These are phyloP conservation scores for Semicossyphus pulcher DNA, from an alignment of 2,113 vertebrate genomes.

Conservation along the genomic window DNA sequence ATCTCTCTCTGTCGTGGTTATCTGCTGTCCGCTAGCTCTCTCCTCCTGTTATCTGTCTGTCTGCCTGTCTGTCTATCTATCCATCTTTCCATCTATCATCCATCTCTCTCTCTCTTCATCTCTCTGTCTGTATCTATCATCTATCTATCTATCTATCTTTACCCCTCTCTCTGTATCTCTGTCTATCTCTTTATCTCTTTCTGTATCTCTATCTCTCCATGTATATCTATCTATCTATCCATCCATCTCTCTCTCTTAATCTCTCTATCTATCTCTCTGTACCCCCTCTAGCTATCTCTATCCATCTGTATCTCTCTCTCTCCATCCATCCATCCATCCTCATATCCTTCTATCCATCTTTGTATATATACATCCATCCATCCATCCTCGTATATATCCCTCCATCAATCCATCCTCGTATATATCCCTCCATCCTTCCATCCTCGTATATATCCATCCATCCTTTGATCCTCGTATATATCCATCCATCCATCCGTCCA, in stretches of 20 bases:
- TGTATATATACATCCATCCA: neutral
- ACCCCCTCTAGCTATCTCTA: neutral
- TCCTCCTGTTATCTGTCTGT: constrained; percentile 7
- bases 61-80: constrained; percentile 2
- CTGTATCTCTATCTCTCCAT: too few species aligned
- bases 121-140: constrained; percentile 20
- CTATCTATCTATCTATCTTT: constrained; percentile 2
- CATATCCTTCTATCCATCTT: too few species aligned
- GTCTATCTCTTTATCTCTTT: neutral
- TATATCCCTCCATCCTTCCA: constrained; percentile 6
- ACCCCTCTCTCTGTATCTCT: constrained; percentile 21
- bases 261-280: constrained; percentile 14
- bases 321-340: neutral
- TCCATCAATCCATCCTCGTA: constrained; percentile 8
- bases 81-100: constrained; percentile 13
- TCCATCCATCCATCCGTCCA: neutral
- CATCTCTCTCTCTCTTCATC: constrained; percentile 23
- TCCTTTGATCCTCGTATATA: too few species aligned
- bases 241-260: constrained; percentile 18
- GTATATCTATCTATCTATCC: constrained; percentile 1
- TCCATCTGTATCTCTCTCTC: constrained; percentile 17
- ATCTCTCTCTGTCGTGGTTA: constrained; percentile 48
- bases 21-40: constrained; percentile 22
- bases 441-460: too few species aligned
- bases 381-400: neutral